Base-by-base conservation (phyloP, 2,888 invertebrate species). In the Diarsia rubi region DNA sequence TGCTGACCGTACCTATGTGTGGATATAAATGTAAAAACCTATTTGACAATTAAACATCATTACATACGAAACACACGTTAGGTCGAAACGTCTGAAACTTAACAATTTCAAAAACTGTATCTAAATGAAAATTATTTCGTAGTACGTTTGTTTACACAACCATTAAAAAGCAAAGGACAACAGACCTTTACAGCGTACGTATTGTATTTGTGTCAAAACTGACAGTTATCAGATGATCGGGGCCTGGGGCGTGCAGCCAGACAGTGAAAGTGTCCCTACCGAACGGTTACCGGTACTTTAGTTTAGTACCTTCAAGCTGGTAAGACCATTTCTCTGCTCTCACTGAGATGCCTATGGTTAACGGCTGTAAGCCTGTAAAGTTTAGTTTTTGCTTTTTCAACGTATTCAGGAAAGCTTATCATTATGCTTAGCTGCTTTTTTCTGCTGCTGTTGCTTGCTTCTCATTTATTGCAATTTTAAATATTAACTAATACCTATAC, bases 201-300 rank as follows among this genome's bases (percentile, higher is more conserved):
- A 69, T 73, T 70, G 75, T 75, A 79, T 78, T 75, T 80, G 73
- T 85, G 82, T 81, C 86, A 88, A 77, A 80, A 72, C 80, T 85
- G 79, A 90, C 91, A 88, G 89, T 88, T 91, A 92, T 92, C 92
- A 90, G 90, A 91, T 92, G 90, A 90, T 91, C 88, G 90, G 85
- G 85, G 83, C 70, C 91, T 85, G 89, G 85, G 87, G 84, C 75
- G 87, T 86, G 88, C 78, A 87, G 80, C 79, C 90, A 89, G 87
- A 87, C 87, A 94, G 95, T 93, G 95, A 95, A 95, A 95, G 95
- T 95, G 94, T 93, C 93, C 91, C 94, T 93, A 89, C 91, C 87
- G 82, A 89, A 88, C 88, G 80, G 89, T 89, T 91, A 93, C 88
- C 93, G 92, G 93, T 93, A 92, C 90, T 88, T 91, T 86, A 89